Conservation (phyloP, 2,113 vertebrate genomes). For the cat (Felis catus) region DNA sequence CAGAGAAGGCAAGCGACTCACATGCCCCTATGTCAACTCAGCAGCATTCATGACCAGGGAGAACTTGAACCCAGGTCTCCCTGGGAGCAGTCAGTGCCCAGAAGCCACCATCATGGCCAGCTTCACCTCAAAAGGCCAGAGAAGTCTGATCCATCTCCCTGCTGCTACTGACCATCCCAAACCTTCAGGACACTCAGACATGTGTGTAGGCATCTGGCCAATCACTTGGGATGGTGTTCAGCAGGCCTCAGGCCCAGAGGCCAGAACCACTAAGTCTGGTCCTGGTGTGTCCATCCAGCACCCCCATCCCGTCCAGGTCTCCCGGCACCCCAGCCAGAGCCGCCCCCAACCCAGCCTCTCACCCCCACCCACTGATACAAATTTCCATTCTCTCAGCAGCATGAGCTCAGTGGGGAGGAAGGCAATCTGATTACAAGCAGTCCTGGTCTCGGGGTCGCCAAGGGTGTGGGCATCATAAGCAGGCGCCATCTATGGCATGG, state of each 20-base stretch:
- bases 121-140: neutral
- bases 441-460: neutral
- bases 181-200: neutral
- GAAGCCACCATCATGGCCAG: neutral
- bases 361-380: conserved; percentile 20
- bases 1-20: neutral
- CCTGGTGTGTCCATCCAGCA: neutral
- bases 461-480: conserved; percentile 30
- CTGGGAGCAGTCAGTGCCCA: neutral
- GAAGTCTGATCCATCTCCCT: neutral
- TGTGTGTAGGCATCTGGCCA: neutral
- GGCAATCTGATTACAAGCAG: conserved; percentile 48
- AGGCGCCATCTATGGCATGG: neutral
- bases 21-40: neutral
- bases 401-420: conserved; percentile 48
- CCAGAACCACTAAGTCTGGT: neutral
- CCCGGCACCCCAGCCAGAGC: neutral
- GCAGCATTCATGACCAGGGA: neutral
- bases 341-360: neutral
- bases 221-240: neutral
- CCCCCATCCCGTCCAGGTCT: neutral
- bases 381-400: conserved; percentile 63
- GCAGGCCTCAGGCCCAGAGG: neutral
- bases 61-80: neutral
- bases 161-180: neutral